These are phyloP conservation scores for Quiscalus mexicanus DNA, from an alignment of 2,113 vertebrate species.

Conservation along the genomic window DNA sequence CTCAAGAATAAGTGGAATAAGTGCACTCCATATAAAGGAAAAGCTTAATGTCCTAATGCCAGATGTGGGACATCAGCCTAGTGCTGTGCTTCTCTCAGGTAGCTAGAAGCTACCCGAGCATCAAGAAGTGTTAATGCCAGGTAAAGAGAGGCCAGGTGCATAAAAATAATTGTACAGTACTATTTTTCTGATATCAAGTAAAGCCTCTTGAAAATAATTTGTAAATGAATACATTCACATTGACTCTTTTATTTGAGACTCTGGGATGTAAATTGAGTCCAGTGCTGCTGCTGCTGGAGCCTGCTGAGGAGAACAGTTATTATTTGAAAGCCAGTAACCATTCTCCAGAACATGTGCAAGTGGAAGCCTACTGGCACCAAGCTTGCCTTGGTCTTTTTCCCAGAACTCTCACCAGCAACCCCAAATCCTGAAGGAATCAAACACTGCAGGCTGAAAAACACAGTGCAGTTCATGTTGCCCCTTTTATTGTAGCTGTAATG, in stretches of 20 bases:
- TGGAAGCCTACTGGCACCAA: neutral
- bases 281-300: neutral
- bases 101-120: neutral
- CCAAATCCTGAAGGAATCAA: neutral
- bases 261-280: neutral
- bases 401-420: neutral
- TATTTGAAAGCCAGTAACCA: neutral
- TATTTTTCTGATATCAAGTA: neutral
- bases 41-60: neutral
- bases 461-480: accelerated
- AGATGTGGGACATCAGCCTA: neutral
- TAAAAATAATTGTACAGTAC: neutral
- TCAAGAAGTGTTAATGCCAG: neutral
- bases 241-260: neutral
- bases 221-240: neutral
- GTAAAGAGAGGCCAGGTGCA: neutral
- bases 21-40: neutral
- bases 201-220: neutral
- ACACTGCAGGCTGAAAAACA: neutral
- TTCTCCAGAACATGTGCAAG: neutral
- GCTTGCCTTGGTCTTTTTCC: neutral
- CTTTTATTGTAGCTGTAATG: neutral
- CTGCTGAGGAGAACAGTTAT: neutral
- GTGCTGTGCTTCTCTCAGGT: neutral
- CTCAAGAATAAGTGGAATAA: neutral